Evolutionary conservation across 2,888 invertebrate species (phyloP), one percentile per base, ranked within the genome.

Genomic region (Spicauda simplicius): DNA sequence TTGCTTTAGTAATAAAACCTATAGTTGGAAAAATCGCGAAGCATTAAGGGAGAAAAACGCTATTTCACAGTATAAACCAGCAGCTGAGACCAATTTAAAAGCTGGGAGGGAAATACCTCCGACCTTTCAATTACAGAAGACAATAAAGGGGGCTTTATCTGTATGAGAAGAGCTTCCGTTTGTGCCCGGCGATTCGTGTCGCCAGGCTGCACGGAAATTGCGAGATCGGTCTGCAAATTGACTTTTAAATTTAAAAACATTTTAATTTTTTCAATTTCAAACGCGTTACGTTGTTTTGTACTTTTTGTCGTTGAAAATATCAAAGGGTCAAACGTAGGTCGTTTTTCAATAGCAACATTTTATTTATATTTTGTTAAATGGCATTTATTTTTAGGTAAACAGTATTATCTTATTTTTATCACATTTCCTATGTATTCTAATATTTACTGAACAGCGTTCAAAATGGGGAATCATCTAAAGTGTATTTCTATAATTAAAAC

Each of bases 51-150:
- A 14, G 18, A 60, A 18, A 64, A 56, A 60, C 52, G 79, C 80
- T 78, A 85, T 86, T 85, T 82, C 72, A 78, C 80, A 76, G 76
- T 74, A 74, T 76, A 78, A 77, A 78, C 76, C 70, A 75, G 76
- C 87, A 87, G 84, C 85, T 86, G 88, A 79, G 84, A 77, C 79
- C 83, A 83, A 82, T 87, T 88, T 87, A 83, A 86, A 82, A 81
- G 83, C 82, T 83, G 77, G 76, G 77, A 80, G 83, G 81, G 82
- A 82, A 84, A 82, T 83, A 80, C 81, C 80, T 81, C 80, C 81
- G 83, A 85, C 88, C 89, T 89, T 90, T 90, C 91, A 91, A 90
- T 91, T 91, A 91, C 88, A 80, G 83, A 82, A 88, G 83, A 89
- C 88, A 89, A 88, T 91, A 89, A 88, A 89, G 84, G 80, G 81